phyloP scores from a whole-genome alignment of 2,797 vertebrate genomes.

The Nothura maculosa region DNA sequence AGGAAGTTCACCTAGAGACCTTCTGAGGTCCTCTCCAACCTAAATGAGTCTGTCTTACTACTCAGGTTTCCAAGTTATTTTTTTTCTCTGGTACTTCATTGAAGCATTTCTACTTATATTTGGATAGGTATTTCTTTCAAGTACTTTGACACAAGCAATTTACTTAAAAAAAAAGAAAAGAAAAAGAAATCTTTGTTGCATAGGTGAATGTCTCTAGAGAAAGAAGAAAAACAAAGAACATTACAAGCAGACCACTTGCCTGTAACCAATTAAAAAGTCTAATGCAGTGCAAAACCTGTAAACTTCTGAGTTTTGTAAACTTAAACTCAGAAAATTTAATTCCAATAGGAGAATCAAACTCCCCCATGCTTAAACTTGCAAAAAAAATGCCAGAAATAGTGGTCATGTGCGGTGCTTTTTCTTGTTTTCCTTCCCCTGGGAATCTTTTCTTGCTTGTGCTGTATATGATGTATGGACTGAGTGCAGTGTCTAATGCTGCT shows the following conservation, averaged over 20 bases:
- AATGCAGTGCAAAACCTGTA: neutral
- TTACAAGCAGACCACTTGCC: neutral
- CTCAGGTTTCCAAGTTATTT: neutral
- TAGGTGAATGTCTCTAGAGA: neutral
- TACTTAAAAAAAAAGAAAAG: neutral
- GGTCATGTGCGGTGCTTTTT: neutral
- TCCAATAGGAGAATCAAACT: neutral
- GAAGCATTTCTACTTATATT: neutral
- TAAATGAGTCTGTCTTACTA: neutral
- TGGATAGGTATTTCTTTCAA: neutral
- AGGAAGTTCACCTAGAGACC: neutral
- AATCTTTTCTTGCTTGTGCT: neutral
- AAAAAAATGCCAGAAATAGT: neutral
- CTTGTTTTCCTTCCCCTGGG: neutral
- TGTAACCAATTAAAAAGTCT: neutral
- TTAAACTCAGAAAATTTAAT: slow-evolving; percentile 11
- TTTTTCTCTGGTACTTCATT: neutral
- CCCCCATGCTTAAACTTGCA: neutral
- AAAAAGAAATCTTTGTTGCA: neutral
- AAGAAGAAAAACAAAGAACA: neutral
- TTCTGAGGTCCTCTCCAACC: neutral
- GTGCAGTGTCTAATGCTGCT: neutral
- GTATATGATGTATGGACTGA: neutral
- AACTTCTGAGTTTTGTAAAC: neutral
- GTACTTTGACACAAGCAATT: neutral